Conservation (phyloP, 1,140 invertebrate species). For the Proctacanthus coquilletti region DNA sequence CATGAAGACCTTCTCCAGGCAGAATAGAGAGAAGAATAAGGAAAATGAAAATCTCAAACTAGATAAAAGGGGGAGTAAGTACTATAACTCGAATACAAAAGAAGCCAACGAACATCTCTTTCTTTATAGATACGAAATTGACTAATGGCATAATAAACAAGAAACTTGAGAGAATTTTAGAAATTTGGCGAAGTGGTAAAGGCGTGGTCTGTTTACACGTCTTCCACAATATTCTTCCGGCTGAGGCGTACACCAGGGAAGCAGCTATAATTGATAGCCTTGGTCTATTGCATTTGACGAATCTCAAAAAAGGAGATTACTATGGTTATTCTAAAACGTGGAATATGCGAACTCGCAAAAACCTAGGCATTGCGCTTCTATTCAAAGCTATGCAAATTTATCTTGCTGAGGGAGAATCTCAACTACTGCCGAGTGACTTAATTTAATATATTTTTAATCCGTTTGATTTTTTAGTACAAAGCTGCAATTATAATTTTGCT, state of each 20-base stretch:
- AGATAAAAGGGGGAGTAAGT: neutral
- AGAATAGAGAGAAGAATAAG: slow-evolving; percentile 5
- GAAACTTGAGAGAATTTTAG: slow-evolving; percentile 67
- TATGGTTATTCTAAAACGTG: slow-evolving; percentile 66
- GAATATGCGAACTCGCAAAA: slow-evolving; percentile 47
- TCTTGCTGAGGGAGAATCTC: slow-evolving; percentile 70
- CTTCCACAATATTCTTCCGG: slow-evolving; percentile 80
- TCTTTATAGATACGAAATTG: no score
- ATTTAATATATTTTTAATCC: slow-evolving; percentile 23
- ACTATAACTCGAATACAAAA: neutral
- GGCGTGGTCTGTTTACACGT: slow-evolving; percentile 84
- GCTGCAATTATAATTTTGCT: no score
- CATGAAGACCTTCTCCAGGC: slow-evolving; percentile 36
- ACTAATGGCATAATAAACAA: slow-evolving; percentile 10
- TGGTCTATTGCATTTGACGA: slow-evolving; percentile 60
- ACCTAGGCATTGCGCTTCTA: slow-evolving; percentile 68
- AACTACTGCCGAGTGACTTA: slow-evolving; percentile 52
- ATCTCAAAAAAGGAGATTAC: slow-evolving; percentile 67
- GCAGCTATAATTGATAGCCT: slow-evolving; percentile 85
- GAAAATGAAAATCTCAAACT: slow-evolving; percentile 7
- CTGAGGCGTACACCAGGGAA: slow-evolving; percentile 85
- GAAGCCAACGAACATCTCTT: no score
- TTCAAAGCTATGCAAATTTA: slow-evolving; percentile 74
- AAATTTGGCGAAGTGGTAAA: slow-evolving; percentile 67
- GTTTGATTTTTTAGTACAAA: no score